Conservation (phyloP, 2,888 invertebrate species). For the Conchocele bisecta region DNA sequence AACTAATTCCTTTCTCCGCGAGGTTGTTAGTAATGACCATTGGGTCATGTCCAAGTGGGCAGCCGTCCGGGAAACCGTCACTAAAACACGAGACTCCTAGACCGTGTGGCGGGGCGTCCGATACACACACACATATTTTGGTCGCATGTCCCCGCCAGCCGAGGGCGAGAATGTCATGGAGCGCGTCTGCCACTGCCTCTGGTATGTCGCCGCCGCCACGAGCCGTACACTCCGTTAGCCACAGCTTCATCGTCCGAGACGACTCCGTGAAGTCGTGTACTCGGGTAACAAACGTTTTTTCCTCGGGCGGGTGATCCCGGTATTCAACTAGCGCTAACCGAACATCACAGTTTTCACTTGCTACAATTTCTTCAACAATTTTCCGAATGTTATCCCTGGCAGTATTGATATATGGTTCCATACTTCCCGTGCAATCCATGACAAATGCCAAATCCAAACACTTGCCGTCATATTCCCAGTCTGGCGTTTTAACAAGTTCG, state of each 20-base stretch:
- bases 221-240: constrained; percentile 66
- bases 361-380: constrained; percentile 71
- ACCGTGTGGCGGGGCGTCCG: constrained; percentile 77
- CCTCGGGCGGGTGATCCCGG: constrained; percentile 75
- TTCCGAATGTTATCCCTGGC: constrained; percentile 67
- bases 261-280: constrained; percentile 71
- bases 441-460: constrained; percentile 40
- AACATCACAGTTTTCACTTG: constrained; percentile 66
- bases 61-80: constrained; percentile 70
- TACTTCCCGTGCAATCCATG: constrained; percentile 68
- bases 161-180: constrained; percentile 67
- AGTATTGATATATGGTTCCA: constrained; percentile 69
- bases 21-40: constrained; percentile 60
- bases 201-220: constrained; percentile 72
- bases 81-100: constrained; percentile 44
- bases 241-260: constrained; percentile 66
- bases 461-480: constrained; percentile 43
- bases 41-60: constrained; percentile 70
- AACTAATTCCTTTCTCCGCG: constrained; percentile 68
- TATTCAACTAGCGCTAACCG: constrained; percentile 74
- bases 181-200: constrained; percentile 74
- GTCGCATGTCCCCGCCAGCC: constrained; percentile 70
- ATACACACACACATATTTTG: constrained; percentile 71
- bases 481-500: constrained; percentile 28
- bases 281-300: constrained; percentile 65